Conservation (phyloP, 2,888 invertebrate species). For the Chouioia cunea region DNA sequence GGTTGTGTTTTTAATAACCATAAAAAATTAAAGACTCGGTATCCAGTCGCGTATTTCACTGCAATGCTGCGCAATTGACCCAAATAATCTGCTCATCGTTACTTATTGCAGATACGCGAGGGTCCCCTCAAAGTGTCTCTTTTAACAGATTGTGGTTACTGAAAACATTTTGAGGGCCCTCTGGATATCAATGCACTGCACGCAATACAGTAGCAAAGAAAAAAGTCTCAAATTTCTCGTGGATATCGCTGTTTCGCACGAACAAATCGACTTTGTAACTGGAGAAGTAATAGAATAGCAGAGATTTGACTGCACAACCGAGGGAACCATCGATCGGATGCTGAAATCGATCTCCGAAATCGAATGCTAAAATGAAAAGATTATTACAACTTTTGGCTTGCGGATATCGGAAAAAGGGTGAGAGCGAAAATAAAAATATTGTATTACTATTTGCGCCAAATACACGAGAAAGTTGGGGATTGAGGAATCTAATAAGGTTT, state of each 20-base stretch:
- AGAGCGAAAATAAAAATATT: slow-evolving; percentile 17
- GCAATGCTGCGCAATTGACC: no score
- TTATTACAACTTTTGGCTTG: slow-evolving; percentile 17
- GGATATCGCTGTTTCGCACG: slow-evolving; percentile 10
- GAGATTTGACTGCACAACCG: not conserved
- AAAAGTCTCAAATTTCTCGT: slow-evolving; percentile 30
- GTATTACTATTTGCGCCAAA: slow-evolving; percentile 6
- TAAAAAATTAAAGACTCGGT: no score
- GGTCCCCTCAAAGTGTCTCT: not conserved
- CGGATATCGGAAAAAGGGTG: not conserved
- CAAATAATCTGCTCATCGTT: not conserved
- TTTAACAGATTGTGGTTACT: slow-evolving; percentile 19
- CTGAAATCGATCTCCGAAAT: slow-evolving; percentile 45
- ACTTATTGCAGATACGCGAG: not conserved
- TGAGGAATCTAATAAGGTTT: no score
- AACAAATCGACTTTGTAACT: slow-evolving; percentile 38
- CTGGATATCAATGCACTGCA: not conserved
- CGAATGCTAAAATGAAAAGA: slow-evolving; percentile 34
- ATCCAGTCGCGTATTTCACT: no score
- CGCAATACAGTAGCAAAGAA: slow-evolving; percentile 40
- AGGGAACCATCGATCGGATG: not conserved
- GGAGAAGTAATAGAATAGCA: slow-evolving; percentile 38
- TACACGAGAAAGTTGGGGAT: slow-evolving; percentile 3
- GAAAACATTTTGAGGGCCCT: slow-evolving; percentile 18
- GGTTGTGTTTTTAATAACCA: no score